Conservation (phyloP, 1,140 invertebrate genomes). For the Popillia japonica region DNA sequence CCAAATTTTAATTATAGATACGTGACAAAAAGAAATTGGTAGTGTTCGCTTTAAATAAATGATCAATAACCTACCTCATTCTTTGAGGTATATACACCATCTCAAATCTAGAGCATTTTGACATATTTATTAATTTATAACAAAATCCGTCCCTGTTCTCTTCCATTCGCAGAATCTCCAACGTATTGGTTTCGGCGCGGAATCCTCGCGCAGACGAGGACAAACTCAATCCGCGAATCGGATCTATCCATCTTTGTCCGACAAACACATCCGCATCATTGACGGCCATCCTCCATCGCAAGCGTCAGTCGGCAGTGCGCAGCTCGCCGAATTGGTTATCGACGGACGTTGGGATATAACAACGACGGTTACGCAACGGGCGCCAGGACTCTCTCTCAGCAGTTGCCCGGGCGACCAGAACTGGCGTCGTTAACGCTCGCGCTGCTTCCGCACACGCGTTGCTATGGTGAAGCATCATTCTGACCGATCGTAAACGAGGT, state of each 20-base stretch:
- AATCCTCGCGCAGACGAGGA: slow-evolving; percentile 18
- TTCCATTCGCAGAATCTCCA: neutral
- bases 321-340: slow-evolving; percentile 14
- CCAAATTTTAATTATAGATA: neutral
- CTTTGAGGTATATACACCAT: neutral
- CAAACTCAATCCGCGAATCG: neutral
- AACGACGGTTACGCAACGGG: neutral
- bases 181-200: slow-evolving; percentile 11
- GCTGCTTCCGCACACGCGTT: slow-evolving; percentile 21
- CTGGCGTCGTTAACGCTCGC: slow-evolving; percentile 20
- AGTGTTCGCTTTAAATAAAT: neutral
- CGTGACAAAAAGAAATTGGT: neutral
- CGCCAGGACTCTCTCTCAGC: slow-evolving; percentile 19
- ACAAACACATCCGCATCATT: slow-evolving; percentile 17
- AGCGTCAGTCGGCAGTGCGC: slow-evolving; percentile 13
- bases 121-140: neutral
- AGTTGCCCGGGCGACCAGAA: neutral
- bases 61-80: no score
- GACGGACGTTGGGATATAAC: neutral
- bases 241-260: neutral
- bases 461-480: slow-evolving; percentile 22
- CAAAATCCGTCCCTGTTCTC: neutral
- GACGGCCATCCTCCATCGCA: neutral
- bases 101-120: no score
- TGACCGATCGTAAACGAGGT: neutral